phyloP scores from a whole-genome alignment of 2,113 vertebrate species.

The Phalacrocorax pelagicus region DNA sequence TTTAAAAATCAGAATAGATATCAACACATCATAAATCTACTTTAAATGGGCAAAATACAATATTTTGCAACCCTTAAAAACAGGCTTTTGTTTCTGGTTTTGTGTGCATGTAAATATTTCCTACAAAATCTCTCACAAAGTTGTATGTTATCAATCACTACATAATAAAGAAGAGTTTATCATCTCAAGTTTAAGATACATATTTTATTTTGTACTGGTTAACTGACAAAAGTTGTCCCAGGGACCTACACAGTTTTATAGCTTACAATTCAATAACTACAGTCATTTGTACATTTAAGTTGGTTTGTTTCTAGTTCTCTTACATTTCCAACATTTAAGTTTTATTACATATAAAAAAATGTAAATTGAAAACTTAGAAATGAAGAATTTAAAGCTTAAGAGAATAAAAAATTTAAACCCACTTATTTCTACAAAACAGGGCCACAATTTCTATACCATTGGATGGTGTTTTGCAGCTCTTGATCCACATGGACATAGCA shows the following conservation, averaged over 20 bases:
- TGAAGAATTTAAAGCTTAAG: slow-evolving; percentile 36
- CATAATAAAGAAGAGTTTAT: slow-evolving; percentile 14
- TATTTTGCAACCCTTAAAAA: background rate
- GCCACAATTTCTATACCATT: background rate
- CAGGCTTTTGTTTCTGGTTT: background rate
- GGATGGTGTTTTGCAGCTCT: background rate
- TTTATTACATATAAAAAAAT: slow-evolving; percentile 31
- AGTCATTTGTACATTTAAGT: slow-evolving; percentile 24
- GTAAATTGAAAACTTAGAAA: slow-evolving; percentile 24
- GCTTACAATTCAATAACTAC: slow-evolving; percentile 30
- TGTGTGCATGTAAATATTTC: background rate
- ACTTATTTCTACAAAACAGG: slow-evolving; percentile 35
- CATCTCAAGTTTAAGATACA: background rate
- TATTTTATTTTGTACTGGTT: slow-evolving; percentile 28
- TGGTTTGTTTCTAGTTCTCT: slow-evolving; percentile 8
- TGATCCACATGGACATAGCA: background rate
- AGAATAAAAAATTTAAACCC: slow-evolving; percentile 27
- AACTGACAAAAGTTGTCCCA: slow-evolving; percentile 24
- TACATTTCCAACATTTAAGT: background rate
- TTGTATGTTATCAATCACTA: background rate
- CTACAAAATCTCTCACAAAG: slow-evolving; percentile 28
- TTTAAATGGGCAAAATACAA: background rate
- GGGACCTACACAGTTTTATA: slow-evolving; percentile 19
- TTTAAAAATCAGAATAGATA: background rate
- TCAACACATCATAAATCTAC: background rate